Percentiles rank a stretch among this genome's conserved stretches.
Evolutionary conservation across 2,113 vertebrate genomes (phyloP).

Genomic region (Cathartes aura): DNA sequence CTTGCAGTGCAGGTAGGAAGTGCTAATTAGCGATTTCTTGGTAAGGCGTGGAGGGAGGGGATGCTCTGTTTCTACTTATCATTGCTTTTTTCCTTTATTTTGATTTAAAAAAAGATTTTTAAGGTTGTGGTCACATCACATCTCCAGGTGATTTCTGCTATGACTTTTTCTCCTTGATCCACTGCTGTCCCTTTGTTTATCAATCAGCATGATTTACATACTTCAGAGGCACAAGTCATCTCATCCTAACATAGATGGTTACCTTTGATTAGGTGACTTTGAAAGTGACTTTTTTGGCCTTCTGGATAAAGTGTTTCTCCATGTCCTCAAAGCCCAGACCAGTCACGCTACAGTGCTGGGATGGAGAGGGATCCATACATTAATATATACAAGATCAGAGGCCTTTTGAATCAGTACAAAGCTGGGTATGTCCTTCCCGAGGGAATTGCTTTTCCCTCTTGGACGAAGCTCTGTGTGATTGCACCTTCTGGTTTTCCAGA

Average conservation of each 20-base stretch:
- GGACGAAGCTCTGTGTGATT: neutral
- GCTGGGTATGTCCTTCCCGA: fast-evolving
- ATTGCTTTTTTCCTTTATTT: neutral
- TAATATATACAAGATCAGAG: too few species aligned
- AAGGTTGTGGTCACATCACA: neutral
- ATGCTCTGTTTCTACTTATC: neutral
- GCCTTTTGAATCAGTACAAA: neutral
- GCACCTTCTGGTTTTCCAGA: neutral
- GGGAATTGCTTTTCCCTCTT: neutral
- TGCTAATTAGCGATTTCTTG: neutral
- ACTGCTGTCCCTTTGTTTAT: neutral
- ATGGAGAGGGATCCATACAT: neutral
- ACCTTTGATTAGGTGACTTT: neutral
- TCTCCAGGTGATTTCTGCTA: neutral
- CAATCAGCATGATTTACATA: neutral
- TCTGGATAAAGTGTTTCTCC: neutral
- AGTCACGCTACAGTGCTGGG: neutral
- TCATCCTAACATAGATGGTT: neutral
- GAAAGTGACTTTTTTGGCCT: neutral
- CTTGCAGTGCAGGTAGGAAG: neutral
- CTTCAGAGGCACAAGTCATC: neutral
- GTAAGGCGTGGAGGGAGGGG: neutral
- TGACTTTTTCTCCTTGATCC: neutral
- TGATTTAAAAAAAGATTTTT: neutral
- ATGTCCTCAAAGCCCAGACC: neutral